Evolutionary conservation across 2,888 invertebrate genomes (phyloP).

Genomic region (Lucinisca nassula): DNA sequence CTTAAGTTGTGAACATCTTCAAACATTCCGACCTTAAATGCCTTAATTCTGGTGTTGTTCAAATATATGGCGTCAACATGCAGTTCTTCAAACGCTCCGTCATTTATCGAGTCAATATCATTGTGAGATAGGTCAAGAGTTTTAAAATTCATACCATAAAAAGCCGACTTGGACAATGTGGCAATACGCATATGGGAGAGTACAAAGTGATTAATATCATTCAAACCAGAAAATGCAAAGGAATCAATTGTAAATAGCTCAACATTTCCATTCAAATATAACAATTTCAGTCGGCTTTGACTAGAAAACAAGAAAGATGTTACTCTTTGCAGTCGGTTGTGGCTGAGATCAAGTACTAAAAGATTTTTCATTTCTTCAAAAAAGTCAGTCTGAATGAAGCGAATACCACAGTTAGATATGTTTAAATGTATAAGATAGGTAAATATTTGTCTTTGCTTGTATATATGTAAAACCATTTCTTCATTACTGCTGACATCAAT

Average conservation of each 20-base stretch:
- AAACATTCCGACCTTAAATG: background rate
- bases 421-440: background rate
- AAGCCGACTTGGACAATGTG: background rate
- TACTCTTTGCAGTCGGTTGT: background rate
- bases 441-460: background rate
- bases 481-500: background rate
- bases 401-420: background rate
- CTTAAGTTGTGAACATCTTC: background rate
- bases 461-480: background rate
- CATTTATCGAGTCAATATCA: background rate
- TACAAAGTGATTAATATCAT: background rate
- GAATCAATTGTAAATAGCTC: background rate
- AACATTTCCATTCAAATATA: background rate
- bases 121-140: background rate
- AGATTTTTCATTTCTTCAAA: background rate
- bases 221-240: background rate
- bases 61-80: background rate
- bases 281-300: background rate
- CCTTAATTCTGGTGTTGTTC: background rate
- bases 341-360: background rate
- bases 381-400: background rate
- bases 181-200: background rate
- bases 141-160: background rate
- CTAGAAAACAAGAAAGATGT: background rate
- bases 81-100: background rate